A percentile compares a stretch with the other conserved stretches of the same genome.
Conservation (phyloP, 2,113 vertebrate species). For the Cyphomyrus plagiostoma region DNA sequence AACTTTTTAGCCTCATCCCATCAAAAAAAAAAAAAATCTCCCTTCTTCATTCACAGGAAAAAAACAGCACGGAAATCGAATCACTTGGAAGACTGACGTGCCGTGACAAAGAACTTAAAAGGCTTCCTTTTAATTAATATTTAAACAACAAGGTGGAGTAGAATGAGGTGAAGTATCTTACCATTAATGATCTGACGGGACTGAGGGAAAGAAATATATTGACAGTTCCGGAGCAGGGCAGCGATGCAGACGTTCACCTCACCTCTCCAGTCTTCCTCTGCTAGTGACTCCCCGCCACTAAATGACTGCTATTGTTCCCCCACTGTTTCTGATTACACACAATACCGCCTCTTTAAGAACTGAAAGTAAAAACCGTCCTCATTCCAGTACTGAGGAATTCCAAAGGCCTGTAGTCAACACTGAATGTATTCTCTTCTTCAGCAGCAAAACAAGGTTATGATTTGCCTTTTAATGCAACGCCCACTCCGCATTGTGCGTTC, state of each 20-base stretch:
- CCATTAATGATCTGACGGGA: neutral
- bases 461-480: constrained; percentile 9
- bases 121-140: neutral
- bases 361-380: neutral
- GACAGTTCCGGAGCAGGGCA: neutral
- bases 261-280: neutral
- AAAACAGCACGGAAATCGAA: neutral
- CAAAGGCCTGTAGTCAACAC: neutral
- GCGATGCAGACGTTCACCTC: neutral
- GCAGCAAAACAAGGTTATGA: neutral
- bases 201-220: neutral
- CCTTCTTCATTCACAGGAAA: neutral
- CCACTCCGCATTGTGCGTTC: constrained; percentile 1
- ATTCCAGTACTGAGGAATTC: neutral
- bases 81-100: neutral
- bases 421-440: neutral
- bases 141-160: neutral
- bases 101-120: neutral
- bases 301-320: neutral
- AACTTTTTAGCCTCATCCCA: neutral
- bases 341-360: neutral
- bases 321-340: neutral
- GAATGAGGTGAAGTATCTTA: neutral
- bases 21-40: neutral
- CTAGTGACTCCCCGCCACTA: neutral